These are phyloP conservation scores for Rhopalosiphum maidis DNA, from an alignment of 1,140 invertebrate species.

Conservation along the genomic window DNA sequence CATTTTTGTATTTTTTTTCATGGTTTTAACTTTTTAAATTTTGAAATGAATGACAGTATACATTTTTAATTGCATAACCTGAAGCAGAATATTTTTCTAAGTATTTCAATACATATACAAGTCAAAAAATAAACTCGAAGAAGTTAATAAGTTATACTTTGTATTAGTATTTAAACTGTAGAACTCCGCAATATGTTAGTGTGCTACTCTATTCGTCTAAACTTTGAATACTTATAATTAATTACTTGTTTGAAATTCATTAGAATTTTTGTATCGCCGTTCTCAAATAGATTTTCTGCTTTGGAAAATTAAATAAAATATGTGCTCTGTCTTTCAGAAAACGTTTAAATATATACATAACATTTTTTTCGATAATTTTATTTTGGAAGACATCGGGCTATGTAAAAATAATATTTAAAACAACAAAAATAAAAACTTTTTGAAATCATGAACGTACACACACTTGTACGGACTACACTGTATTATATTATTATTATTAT, in stretches of 20 bases:
- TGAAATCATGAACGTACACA: not conserved
- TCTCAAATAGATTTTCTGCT: not conserved
- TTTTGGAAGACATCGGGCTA: not conserved
- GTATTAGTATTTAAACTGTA: not conserved
- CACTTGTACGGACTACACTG: not conserved
- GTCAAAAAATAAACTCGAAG: not conserved
- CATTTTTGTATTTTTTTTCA: too few relatives aligned
- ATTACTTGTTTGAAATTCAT: not conserved
- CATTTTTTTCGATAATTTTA: not conserved
- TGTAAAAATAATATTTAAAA: not conserved
- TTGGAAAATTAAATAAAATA: not conserved
- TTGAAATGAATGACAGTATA: too few relatives aligned
- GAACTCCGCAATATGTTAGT: not conserved
- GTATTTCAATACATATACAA: not conserved
- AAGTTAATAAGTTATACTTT: not conserved
- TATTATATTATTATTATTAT: not conserved
- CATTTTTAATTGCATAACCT: too few relatives aligned
- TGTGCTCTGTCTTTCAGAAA: not conserved
- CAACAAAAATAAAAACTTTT: not conserved
- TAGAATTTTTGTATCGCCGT: not conserved
- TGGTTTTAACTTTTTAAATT: too few relatives aligned
- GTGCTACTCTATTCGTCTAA: not conserved
- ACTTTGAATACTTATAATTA: slow-evolving; percentile 1
- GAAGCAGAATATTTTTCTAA: not conserved
- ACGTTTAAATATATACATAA: not conserved